Evolutionary conservation across 2,888 invertebrate species (phyloP).

Genomic region (Tyria jacobaeae): DNA sequence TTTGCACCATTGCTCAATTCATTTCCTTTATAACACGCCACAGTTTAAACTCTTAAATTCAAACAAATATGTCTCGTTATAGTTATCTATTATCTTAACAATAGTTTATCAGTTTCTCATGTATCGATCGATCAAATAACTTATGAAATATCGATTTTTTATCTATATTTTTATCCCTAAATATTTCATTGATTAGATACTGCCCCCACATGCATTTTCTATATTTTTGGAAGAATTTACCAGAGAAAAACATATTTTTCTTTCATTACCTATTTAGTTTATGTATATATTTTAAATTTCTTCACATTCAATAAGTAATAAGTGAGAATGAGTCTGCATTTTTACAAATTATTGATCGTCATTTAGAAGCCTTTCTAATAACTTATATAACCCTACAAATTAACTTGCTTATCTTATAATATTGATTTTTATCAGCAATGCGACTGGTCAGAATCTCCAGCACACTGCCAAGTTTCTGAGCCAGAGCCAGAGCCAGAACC

Average conservation of each 20-base stretch:
- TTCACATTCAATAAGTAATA: too few species aligned
- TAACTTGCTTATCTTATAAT: not conserved
- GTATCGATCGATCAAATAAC: conserved; percentile 8
- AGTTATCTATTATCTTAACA: conserved; percentile 31
- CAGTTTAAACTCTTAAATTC: too few species aligned
- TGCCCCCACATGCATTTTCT: not conserved
- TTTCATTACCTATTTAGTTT: not conserved
- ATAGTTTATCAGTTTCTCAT: conserved; percentile 9
- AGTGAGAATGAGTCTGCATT: too few species aligned
- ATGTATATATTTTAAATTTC: not conserved
- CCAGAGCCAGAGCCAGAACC: conserved; percentile 62
- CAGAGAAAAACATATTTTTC: not conserved
- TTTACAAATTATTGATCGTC: too few species aligned
- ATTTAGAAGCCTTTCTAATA: too few species aligned
- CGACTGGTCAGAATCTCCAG: conserved; percentile 68
- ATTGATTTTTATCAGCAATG: conserved; percentile 62
- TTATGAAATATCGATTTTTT: not conserved
- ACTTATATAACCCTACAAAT: too few species aligned
- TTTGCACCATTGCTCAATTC: not conserved
- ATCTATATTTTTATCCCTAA: conserved; percentile 2
- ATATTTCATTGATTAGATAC: conserved; percentile 12
- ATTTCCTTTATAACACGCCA: too few species aligned
- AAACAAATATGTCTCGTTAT: not conserved
- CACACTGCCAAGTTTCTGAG: conserved; percentile 54
- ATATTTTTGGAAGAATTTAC: not conserved